Evolutionary conservation across 2,797 vertebrate species (phyloP), one percentile per base, ranked within the genome.

Genomic region (Nyctibius grandis): DNA sequence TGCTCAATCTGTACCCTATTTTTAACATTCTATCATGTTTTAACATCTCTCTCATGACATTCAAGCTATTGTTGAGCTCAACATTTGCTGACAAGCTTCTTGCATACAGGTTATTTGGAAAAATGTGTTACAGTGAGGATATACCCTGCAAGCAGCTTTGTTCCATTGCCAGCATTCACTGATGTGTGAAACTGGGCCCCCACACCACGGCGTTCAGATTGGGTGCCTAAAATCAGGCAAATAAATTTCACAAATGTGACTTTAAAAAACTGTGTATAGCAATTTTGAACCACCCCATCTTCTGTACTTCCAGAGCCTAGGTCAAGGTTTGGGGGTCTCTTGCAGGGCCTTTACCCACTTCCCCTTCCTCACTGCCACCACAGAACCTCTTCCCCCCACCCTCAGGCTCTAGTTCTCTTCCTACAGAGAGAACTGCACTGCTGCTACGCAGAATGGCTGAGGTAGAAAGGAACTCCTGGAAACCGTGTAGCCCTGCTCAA

Each of bases 71-170:
- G 48, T 50, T 92, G 57, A 85, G 61, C 36, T n/a, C 14, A 0
- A 42, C 76, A 87, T 91, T 92, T 91, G 68, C 79, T 94, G 91
- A 85, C 72, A 91, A 78, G 50, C 72, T 95, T 87, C 77, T 80
- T 88, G 56, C 19, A 67, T 60, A 65, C 3, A 72, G 51, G 31
- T 79, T 82, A 44, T 75, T 83, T 75, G 45, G 44, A 53, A 93
- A 94, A 87, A 74, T n/a, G 23, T 44, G 17, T 65, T 77, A 56
- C 21, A 77, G 70, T 0, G 4, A 93, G 42, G 45, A 64, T 88
- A 51, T 42, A 70, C 34, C 33, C 78, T 20, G 64, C 61, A 89
- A 95, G 69, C 22, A 64, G 56, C 82, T 89, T 72, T 93, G 60
- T 83, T 96, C 64, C 42, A 44, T 3, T 85, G 77, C 70, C 83